Evolutionary conservation across 2,888 invertebrate genomes (phyloP), one percentile per base, ranked within the genome.

Genomic region (Hydroisotoma schaefferi): DNA sequence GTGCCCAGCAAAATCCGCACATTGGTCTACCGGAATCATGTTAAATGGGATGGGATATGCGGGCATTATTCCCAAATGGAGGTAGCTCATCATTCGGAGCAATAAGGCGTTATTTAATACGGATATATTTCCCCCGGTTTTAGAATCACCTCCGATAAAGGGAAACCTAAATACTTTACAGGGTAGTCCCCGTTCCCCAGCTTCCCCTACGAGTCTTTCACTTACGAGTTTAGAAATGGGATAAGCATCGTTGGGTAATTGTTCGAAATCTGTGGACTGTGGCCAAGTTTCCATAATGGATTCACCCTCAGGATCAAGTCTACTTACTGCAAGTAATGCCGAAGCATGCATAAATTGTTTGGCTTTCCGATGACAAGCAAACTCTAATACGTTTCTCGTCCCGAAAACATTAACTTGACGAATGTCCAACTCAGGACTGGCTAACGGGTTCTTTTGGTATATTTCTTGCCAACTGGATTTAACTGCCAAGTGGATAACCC

Each of bases 401-500:
- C 61, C 61, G 0, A n/a, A 29, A 1, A 61, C 38, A 27, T 61
- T 61, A n/a, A 61, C 57, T 25, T 49, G 20, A 12, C 62, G 37
- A n/a, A 55, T 43, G 29, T 62, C 59, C 8, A 5, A 10, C 3
- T 44, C 29, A 15, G 18, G 3, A 20, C 37, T 49, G 2, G 57
- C 57, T n/a, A n/a, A n/a, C n/a, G n/a, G n/a, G 15, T 27, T 40
- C 27, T 65, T 61, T 1, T 38, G 3, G 44, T 69, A 69, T 5
- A 27, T 10, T 27, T 69, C 65, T 8, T 59, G 38, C 40, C 62
- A 61, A 38, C 62, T 61, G 5, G 61, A 47, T 37, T 59, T 57
- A 1, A 61, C 63, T 1, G 68, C 65, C 28, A 59, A 55, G 29
- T 68, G 63, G 12, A 63, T 37, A 1, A 65, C 49, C 0, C 54